A percentile compares a stretch with the other conserved stretches of the same genome.
Evolutionary conservation across 2,888 invertebrate genomes (phyloP).

Genomic region (Bhutanitis thaidina): DNA sequence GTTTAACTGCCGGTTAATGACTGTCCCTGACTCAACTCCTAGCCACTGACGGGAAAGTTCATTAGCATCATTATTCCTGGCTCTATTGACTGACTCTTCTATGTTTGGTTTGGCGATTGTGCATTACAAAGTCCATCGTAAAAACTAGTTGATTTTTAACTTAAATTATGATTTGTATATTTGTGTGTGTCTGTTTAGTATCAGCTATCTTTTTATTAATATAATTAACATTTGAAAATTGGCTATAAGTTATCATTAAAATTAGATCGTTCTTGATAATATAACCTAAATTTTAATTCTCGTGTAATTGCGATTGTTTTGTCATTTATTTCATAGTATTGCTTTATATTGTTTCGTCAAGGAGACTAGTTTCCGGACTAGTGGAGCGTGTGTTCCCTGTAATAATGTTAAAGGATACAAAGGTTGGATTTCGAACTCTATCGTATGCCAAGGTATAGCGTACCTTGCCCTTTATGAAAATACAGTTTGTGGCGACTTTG

Average conservation of each 20-base stretch:
- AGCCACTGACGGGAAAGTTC: conserved; percentile 47
- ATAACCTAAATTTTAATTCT: neutral
- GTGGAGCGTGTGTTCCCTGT: conserved; percentile 42
- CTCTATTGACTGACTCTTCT: neutral
- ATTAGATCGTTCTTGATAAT: too few relatives aligned
- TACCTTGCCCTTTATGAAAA: conserved; percentile 38
- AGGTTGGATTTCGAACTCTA: conserved; percentile 24
- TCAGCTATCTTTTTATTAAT: too few relatives aligned
- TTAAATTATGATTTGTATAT: too few relatives aligned
- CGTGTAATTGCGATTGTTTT: neutral
- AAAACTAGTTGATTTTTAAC: too few relatives aligned
- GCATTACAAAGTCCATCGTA: too few relatives aligned
- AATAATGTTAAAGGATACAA: conserved; percentile 33
- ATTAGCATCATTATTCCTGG: conserved; percentile 39
- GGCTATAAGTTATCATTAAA: too few relatives aligned
- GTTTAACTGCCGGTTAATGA: conserved; percentile 62
- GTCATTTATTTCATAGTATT: conserved; percentile 3
- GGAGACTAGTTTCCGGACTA: conserved; percentile 47
- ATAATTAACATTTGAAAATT: too few relatives aligned
- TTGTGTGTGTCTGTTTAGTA: too few relatives aligned
- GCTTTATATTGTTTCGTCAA: conserved; percentile 22
- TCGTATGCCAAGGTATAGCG: conserved; percentile 12
- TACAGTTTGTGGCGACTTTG: too few relatives aligned
- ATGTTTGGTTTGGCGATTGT: neutral
- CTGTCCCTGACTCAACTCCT: conserved; percentile 64